These are phyloP conservation scores for Platyrinchus mystaceus DNA, from an alignment of 2,797 vertebrate species.

Conservation along the genomic window DNA sequence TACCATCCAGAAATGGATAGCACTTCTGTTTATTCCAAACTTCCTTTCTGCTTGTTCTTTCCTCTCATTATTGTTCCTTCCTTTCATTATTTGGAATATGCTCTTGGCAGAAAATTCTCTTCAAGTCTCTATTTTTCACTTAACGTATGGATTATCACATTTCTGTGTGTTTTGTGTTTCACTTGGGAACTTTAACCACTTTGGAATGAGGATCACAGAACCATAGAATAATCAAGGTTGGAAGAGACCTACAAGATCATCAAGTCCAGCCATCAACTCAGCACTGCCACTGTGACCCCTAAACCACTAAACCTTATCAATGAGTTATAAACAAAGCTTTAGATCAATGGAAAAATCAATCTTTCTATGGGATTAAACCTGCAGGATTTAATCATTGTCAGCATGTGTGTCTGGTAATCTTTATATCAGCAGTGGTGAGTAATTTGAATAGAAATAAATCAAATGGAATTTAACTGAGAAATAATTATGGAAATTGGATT, in stretches of 20 bases:
- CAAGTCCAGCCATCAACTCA: fast-evolving
- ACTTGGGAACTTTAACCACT: not conserved
- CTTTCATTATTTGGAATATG: not conserved
- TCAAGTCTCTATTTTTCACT: not conserved
- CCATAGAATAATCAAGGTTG: not conserved
- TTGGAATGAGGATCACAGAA: not conserved
- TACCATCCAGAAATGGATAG: not conserved
- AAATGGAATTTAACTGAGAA: not conserved
- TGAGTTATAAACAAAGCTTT: not conserved
- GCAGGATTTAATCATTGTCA: not conserved
- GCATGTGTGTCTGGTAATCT: not conserved
- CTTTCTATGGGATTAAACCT: not conserved
- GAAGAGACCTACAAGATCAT: not conserved
- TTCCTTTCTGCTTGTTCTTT: not conserved
- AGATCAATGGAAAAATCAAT: not conserved
- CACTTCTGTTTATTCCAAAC: not conserved
- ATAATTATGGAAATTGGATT: not conserved
- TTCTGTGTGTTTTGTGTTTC: not conserved
- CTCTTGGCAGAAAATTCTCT: not conserved
- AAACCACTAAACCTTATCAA: not conserved
- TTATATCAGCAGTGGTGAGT: not conserved
- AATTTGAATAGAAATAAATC: constrained; percentile 11
- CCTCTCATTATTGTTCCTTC: not conserved
- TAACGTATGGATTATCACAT: not conserved
- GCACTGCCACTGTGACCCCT: not conserved